A percentile compares a stretch with the other conserved stretches of the same genome.
Conservation (phyloP, 2,113 vertebrate species). For the Blennius ocellaris region DNA sequence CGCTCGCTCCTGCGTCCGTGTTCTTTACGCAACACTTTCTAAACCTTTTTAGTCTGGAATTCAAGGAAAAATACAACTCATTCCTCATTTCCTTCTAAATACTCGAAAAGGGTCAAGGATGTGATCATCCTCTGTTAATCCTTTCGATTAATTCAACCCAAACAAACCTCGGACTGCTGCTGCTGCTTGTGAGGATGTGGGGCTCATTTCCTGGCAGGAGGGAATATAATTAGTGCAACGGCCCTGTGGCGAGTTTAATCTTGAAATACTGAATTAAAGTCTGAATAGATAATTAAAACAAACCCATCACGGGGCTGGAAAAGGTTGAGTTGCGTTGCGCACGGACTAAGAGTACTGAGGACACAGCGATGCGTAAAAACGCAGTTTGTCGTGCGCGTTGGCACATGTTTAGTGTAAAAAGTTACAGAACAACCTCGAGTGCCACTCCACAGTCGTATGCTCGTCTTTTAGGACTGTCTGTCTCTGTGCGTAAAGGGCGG, state of each 20-base stretch:
- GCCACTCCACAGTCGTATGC: not conserved
- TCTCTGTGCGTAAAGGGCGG: conserved; percentile 13
- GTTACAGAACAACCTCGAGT: not conserved
- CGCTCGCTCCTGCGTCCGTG: too few species aligned
- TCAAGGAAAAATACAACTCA: too few species aligned
- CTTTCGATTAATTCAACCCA: not conserved
- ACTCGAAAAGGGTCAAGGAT: not conserved
- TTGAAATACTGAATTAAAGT: not conserved
- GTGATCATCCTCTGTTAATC: not conserved
- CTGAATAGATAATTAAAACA: not conserved
- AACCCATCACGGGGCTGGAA: too few species aligned
- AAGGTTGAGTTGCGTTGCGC: too few species aligned
- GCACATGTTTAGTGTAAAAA: not conserved
- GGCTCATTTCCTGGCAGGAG: conserved; percentile 14
- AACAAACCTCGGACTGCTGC: not conserved
- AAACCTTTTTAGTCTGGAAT: too few species aligned
- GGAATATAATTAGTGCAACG: not conserved
- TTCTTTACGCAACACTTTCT: too few species aligned
- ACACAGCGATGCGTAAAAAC: too few species aligned
- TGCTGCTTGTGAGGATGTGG: not conserved
- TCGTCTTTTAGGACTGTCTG: not conserved
- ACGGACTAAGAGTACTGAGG: not conserved
- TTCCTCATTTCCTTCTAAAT: not conserved
- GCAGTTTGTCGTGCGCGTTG: not conserved
- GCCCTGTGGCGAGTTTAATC: not conserved